Conservation (phyloP, 2,797 vertebrate species). For the Neomorphus geoffroyi region DNA sequence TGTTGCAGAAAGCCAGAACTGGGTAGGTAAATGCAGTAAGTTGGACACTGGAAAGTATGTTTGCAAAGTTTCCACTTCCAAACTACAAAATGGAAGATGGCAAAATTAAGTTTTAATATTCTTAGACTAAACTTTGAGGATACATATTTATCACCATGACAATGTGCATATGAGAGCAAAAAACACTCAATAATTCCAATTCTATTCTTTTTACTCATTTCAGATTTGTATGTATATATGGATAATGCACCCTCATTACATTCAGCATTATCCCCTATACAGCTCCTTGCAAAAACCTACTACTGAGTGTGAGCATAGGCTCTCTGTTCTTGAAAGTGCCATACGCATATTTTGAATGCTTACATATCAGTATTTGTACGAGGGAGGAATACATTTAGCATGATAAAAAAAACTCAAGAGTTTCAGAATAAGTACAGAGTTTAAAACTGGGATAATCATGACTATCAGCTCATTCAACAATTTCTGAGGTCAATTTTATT, state of each 20-base stretch:
- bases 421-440: background rate
- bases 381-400: background rate
- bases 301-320: background rate
- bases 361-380: background rate
- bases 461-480: background rate
- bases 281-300: background rate
- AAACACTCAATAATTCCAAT: background rate
- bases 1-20: background rate
- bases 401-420: background rate
- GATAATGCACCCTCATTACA: background rate
- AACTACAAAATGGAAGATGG: background rate
- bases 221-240: background rate
- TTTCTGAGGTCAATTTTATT: background rate
- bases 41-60: background rate
- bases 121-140: background rate
- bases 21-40: background rate
- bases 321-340: background rate
- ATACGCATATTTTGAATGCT: background rate
- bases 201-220: background rate
- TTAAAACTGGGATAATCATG: background rate
- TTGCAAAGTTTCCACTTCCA: background rate
- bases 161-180: rapidly evolving
- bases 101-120: background rate
- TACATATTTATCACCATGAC: background rate
- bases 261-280: rapidly evolving